Evolutionary conservation across 2,113 vertebrate genomes (phyloP), one percentile per base, ranked within the genome.

Genomic region (Prolemur simus): DNA sequence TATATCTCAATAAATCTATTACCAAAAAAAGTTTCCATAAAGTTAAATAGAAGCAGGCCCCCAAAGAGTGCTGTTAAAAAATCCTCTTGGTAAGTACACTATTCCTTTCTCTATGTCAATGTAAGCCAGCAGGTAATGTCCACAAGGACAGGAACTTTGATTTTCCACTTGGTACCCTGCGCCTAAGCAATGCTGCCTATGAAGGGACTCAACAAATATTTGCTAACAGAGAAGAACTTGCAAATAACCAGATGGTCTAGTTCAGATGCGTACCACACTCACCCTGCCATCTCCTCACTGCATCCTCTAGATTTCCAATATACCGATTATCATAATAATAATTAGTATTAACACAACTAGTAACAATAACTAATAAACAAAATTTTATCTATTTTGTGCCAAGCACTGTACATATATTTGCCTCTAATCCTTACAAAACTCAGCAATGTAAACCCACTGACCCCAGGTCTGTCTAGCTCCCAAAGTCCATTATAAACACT

Each of bases 401-500:
- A 96, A 54, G 73, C 47, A 80, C 49, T 83, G 21, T 82, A 52
- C 58, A 77, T 78, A n/a, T 83, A 63, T 90, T 92, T 96, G 63
- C 66, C 49, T 95, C 71, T 94, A 95, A 88, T 94, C 45, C 17
- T 94, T 82, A 73, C 64, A 97, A 96, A 94, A 87, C 39, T 39
- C 74, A 96, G 87, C 87, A 89, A 58, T 81, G 64, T 71, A 96
- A 97, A 95, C 47, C 63, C 39, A 80, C 27, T 42, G 66, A 91
- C 42, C 60, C 49, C 56, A 52, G 82, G 68, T 78, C 91, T 91
- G 21, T 42, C 68, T 78, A 49, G 54, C 60, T 95, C 27, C 89
- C 54, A 45, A 47, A 85, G 37, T 77, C 90, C 68, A 18, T 29
- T 52, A 52, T 80, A 93, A 91, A 96, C 93, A 95, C 6, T 32